Evolutionary conservation across 1,140 invertebrate genomes (phyloP), one percentile per base, ranked within the genome.

Genomic region (Chlorops oryzae): DNA sequence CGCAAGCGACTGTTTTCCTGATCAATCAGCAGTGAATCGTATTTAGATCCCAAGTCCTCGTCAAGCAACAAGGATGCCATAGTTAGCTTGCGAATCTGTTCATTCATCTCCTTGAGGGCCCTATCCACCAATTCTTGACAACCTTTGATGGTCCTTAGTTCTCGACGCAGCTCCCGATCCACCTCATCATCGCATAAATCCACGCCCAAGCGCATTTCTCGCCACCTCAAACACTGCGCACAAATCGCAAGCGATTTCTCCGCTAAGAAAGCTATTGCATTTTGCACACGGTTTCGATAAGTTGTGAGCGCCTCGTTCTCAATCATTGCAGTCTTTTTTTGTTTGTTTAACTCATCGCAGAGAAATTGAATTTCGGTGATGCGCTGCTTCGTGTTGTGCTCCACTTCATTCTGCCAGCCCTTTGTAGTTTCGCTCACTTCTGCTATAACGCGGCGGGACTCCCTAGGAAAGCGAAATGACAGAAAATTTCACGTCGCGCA

Each of bases 281-380:
- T 84, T 54, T 74, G 77, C 23, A 83, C 80, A 48, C 81, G 81
- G 59, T 74, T 79, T 72, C 65, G 59, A 58, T 69, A 71, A 9
- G 60, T 65, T 47, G 66, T 71, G 15, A 72, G 32, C 0, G 65
- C 64, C 46, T 72, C 70, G 27, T 72, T 65, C 55, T 72, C 70
- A 42, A 65, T 41, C 22, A 54, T 48, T 13, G 64, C 71, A 28
- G 85, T 82, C 66, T 83, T 84, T 51, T 90, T 81, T 67, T 88
- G 84, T 3, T 78, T 74, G 59, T 85, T 77, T n/a, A 93, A 70
- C 66, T 94, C 90, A 12, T 80, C 77, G 61, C 83, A 85, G 57
- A 83, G 83, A 65, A 87, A 91, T 52, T 87, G 81, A 27, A 94
- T 83, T 60, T 93, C 87, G 46, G 84, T 80, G 10, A 92, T 77